Conservation (phyloP, 2,888 invertebrate species). For the Nephrotoma appendiculata region DNA sequence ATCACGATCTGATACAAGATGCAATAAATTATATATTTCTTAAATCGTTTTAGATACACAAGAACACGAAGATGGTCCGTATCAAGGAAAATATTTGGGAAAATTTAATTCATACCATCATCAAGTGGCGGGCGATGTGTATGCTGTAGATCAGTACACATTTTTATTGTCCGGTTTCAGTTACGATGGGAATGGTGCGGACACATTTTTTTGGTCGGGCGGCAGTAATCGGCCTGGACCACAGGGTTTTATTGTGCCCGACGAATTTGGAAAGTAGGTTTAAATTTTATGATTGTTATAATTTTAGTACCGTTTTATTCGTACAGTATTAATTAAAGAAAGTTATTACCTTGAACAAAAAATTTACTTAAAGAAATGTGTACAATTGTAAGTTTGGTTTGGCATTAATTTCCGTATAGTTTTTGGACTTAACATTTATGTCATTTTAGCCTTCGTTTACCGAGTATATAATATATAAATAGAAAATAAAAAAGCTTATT, state of each 20-base stretch:
- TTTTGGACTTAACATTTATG: background rate
- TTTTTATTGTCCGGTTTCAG: conserved; percentile 65
- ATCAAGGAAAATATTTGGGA: conserved; percentile 66
- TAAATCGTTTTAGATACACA: conserved; percentile 15
- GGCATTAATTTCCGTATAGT: background rate
- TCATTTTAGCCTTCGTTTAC: background rate
- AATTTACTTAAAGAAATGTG: background rate
- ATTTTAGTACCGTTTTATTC: background rate
- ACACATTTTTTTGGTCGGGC: conserved; percentile 92
- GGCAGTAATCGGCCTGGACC: conserved; percentile 73
- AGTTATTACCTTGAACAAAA: background rate
- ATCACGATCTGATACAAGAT: background rate
- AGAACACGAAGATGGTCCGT: conserved; percentile 55
- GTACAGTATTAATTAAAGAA: background rate
- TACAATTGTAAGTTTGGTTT: background rate
- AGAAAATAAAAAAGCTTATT: too few relatives aligned
- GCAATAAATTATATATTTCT: background rate
- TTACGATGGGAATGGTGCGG: conserved; percentile 82
- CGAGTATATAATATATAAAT: too few relatives aligned
- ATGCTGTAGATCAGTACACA: conserved; percentile 76
- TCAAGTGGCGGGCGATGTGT: conserved; percentile 75
- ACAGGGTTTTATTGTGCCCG: conserved; percentile 82
- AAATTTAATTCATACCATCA: conserved; percentile 84
- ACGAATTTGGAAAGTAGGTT: conserved; percentile 69
- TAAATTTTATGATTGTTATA: background rate